Conservation (phyloP, 2,888 invertebrate genomes). For the Eupithecia subumbrata region DNA sequence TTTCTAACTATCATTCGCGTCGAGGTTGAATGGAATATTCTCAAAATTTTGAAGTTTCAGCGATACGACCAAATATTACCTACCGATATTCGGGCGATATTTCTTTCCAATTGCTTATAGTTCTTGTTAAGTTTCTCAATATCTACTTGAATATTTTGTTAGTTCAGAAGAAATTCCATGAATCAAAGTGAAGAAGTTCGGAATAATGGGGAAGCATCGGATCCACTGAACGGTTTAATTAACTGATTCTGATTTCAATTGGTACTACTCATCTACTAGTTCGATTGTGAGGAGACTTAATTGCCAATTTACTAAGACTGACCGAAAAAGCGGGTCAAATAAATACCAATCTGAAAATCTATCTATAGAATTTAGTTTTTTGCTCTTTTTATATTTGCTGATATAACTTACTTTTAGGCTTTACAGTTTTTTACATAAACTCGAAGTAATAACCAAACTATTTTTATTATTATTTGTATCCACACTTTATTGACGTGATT, state of each 20-base stretch:
- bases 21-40: neutral
- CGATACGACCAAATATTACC: neutral
- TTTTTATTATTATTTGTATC: too few species aligned
- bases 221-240: constrained; percentile 1
- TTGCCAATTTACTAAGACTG: neutral
- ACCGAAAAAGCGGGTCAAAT: neutral
- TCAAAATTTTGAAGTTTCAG: neutral
- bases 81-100: neutral
- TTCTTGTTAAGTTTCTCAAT: neutral
- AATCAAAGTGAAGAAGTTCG: neutral
- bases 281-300: neutral
- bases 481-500: too few species aligned
- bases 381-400: neutral
- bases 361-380: neutral
- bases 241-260: constrained; percentile 1
- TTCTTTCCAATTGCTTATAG: neutral
- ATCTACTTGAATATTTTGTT: neutral
- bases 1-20: neutral
- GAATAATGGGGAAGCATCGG: neutral
- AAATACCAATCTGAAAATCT: neutral
- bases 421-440: neutral
- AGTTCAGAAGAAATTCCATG: neutral
- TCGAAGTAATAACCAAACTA: too few species aligned
- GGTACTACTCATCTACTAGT: constrained; percentile 5
- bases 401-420: neutral